These are phyloP conservation scores for Oeneis ivallda DNA, from an alignment of 2,888 invertebrate species.

Conservation along the genomic window DNA sequence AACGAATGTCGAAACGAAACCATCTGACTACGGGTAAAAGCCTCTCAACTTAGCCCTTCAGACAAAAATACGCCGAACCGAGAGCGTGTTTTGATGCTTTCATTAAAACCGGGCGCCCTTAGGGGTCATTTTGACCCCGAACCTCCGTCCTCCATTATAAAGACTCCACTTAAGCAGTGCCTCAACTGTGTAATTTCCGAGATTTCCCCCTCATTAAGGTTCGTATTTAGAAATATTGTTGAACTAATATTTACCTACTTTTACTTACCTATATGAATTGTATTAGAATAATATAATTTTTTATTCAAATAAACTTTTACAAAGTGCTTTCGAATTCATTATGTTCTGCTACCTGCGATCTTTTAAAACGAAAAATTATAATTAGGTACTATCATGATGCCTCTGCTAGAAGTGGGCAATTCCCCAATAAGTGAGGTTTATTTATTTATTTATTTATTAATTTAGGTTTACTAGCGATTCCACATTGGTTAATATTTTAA, in stretches of 20 bases:
- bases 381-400: no score
- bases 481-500: no score
- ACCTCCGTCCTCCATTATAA: slow-evolving; percentile 26
- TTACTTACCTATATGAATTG: no score
- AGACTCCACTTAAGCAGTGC: slow-evolving; percentile 31
- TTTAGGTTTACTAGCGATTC: no score
- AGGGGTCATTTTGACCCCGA: slow-evolving; percentile 43
- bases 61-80: slow-evolving; percentile 33
- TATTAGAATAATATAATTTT: no score
- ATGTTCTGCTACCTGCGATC: neutral
- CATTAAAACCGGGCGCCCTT: slow-evolving; percentile 44
- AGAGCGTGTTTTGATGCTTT: slow-evolving; percentile 39
- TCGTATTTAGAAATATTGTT: neutral
- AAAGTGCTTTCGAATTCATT: no score
- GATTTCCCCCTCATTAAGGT: slow-evolving; percentile 30
- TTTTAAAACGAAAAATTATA: no score
- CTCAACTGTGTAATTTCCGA: slow-evolving; percentile 33
- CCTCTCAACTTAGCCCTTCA: slow-evolving; percentile 31
- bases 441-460: no score
- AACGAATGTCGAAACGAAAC: slow-evolving; percentile 31
- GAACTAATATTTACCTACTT: neutral
- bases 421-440: no score
- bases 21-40: slow-evolving; percentile 25
- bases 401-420: no score
- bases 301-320: no score